These are phyloP conservation scores for Tetragonula carbonaria DNA, from an alignment of 2,888 invertebrate species.

Conservation along the genomic window DNA sequence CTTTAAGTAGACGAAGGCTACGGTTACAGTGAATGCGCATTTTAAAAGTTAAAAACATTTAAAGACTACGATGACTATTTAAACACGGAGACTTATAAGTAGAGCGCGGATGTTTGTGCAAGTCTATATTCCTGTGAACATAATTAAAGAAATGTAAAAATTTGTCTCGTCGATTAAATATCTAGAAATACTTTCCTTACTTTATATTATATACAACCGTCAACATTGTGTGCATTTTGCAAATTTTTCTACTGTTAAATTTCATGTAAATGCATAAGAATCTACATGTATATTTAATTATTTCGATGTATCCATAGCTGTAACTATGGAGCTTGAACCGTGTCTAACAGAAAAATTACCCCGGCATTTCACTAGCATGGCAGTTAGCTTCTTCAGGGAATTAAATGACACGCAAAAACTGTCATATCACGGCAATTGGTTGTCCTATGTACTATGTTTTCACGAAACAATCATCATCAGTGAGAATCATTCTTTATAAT, in stretches of 20 bases:
- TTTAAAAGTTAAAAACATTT: not conserved
- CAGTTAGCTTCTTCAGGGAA: not conserved
- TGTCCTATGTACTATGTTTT: not conserved
- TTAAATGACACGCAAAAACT: not conserved
- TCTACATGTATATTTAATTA: not conserved
- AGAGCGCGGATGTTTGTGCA: too few species aligned
- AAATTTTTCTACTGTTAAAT: too few species aligned
- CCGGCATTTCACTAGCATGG: not conserved
- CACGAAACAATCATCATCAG: not conserved
- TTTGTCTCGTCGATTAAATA: too few species aligned
- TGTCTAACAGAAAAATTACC: not conserved
- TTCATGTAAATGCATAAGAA: not conserved
- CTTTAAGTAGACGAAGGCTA: not conserved
- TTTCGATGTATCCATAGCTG: not conserved
- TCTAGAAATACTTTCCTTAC: too few species aligned
- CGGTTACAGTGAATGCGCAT: not conserved
- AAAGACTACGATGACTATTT: not conserved
- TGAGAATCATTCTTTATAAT: not conserved
- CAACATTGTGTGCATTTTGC: too few species aligned
- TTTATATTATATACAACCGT: too few species aligned
- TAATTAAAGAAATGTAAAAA: too few species aligned
- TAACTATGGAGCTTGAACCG: not conserved
- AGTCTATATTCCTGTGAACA: too few species aligned
- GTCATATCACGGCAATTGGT: not conserved
- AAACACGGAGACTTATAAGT: too few species aligned